Conservation (phyloP, 2,888 invertebrate species). For the Eupithecia subumbrata region DNA sequence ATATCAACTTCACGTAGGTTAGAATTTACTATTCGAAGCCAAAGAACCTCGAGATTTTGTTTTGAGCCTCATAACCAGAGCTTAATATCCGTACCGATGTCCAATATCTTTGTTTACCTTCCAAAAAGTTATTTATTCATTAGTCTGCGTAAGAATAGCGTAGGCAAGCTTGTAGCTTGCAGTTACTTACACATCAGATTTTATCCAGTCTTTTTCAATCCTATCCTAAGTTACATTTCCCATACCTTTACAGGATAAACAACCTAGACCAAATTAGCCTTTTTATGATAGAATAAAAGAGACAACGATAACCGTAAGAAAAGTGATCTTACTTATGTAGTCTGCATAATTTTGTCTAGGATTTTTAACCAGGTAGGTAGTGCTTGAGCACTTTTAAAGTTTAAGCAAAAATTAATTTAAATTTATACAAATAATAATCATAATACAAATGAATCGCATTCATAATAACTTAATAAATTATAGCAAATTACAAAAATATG, state of each 20-base stretch:
- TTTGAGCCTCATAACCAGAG: not conserved
- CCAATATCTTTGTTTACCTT: constrained; percentile 13
- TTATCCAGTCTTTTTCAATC: constrained; percentile 38
- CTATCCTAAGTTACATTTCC: constrained; percentile 25
- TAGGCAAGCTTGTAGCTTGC: constrained; percentile 9
- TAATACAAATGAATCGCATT: constrained; percentile 21
- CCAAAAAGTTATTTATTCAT: constrained; percentile 3
- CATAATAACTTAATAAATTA: constrained; percentile 20
- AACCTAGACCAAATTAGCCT: not conserved
- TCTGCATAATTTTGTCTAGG: constrained; percentile 7
- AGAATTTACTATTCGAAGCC: not conserved
- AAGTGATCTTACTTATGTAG: not conserved
- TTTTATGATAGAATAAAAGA: not conserved
- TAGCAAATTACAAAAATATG: constrained; percentile 5
- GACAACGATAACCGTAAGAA: not conserved
- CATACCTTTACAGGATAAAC: not conserved
- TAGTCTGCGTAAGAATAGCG: too few species aligned
- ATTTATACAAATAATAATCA: constrained; percentile 21
- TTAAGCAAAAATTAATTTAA: constrained; percentile 20
- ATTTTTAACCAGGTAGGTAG: not conserved
- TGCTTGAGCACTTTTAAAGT: constrained; percentile 19
- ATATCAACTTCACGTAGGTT: not conserved
- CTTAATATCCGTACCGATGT: not conserved
- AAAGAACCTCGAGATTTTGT: not conserved
- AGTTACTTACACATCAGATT: constrained; percentile 23